Evolutionary conservation across 1,140 invertebrate species (phyloP).

Genomic region (Heliothis virescens): DNA sequence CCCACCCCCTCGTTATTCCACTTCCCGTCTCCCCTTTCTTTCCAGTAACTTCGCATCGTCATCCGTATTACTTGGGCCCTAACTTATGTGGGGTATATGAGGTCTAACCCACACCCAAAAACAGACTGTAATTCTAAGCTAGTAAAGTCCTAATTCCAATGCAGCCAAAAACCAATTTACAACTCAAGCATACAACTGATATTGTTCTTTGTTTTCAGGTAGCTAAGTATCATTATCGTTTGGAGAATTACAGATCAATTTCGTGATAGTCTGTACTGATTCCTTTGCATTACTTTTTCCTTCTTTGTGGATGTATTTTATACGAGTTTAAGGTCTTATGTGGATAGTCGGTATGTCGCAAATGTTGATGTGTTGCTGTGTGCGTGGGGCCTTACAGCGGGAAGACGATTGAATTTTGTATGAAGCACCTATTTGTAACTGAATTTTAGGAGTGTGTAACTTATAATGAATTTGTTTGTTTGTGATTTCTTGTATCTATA

Average conservation of each 20-base stretch:
- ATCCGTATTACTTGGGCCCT: slow-evolving; percentile 85
- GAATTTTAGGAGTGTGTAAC: slow-evolving; percentile 26
- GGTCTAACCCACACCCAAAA: slow-evolving; percentile 52
- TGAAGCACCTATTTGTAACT: slow-evolving; percentile 34
- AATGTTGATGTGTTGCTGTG: slow-evolving; percentile 41
- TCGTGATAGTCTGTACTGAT: slow-evolving; percentile 84
- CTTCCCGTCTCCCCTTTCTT: slow-evolving; percentile 82
- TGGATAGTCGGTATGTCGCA: slow-evolving; percentile 65
- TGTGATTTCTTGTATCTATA: neutral
- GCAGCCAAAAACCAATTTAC: slow-evolving; percentile 80
- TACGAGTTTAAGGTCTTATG: slow-evolving; percentile 83
- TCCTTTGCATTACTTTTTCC: slow-evolving; percentile 85
- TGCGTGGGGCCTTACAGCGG: slow-evolving; percentile 14
- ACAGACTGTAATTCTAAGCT: slow-evolving; percentile 9
- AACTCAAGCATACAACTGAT: slow-evolving; percentile 53
- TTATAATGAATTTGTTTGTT: slow-evolving; percentile 33
- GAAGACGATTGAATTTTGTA: slow-evolving; percentile 44
- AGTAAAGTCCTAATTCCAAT: slow-evolving; percentile 57
- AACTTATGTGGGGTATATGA: slow-evolving; percentile 80
- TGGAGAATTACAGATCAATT: slow-evolving; percentile 74
- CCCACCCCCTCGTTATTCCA: slow-evolving; percentile 75
- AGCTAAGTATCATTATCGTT: slow-evolving; percentile 53
- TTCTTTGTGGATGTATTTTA: slow-evolving; percentile 85
- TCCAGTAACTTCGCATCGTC: slow-evolving; percentile 84
- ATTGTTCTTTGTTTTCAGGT: slow-evolving; percentile 57